These are phyloP conservation scores for Stegodyphus mimosarum DNA, from an alignment of 1,140 invertebrate genomes.

Conservation along the genomic window DNA sequence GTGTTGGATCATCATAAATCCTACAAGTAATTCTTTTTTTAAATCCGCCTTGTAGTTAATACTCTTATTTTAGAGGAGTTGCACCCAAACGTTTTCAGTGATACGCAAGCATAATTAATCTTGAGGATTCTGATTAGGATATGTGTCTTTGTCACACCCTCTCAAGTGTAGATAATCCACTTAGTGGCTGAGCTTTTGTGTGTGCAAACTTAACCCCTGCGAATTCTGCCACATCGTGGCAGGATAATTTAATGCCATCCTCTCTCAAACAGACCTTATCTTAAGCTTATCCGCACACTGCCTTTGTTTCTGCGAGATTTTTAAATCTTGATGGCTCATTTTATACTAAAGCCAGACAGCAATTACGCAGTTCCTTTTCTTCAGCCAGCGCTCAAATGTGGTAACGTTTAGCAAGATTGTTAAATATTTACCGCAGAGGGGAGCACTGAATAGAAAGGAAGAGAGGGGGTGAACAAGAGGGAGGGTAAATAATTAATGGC, in stretches of 20 bases:
- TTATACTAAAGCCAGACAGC: slow-evolving; percentile 31
- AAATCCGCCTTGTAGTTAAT: too few species aligned
- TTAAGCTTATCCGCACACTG: slow-evolving; percentile 9
- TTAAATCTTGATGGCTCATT: slow-evolving; percentile 54
- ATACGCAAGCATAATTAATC: slow-evolving; percentile 28
- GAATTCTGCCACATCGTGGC: background rate
- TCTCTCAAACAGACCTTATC: slow-evolving; percentile 41
- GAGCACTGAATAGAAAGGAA: slow-evolving; percentile 7
- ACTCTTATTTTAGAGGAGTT: too few species aligned
- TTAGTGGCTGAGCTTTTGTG: slow-evolving; percentile 15
- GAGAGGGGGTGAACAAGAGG: background rate
- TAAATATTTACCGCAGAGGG: slow-evolving; percentile 47
- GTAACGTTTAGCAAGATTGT: slow-evolving; percentile 38
- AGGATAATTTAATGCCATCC: slow-evolving; percentile 43
- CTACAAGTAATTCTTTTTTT: too few species aligned
- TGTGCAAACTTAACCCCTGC: slow-evolving; percentile 1
- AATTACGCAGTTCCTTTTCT: slow-evolving; percentile 33
- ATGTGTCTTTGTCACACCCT: background rate
- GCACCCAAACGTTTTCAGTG: too few species aligned
- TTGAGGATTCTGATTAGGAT: slow-evolving; percentile 35
- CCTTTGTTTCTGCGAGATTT: slow-evolving; percentile 24
- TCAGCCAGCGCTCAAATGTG: slow-evolving; percentile 16
- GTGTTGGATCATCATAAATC: too few species aligned
- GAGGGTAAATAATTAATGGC: slow-evolving; percentile 42
- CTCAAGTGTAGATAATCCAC: slow-evolving; percentile 27